These are phyloP conservation scores for Dascillus cervinus DNA, from an alignment of 2,888 invertebrate genomes.

Conservation along the genomic window DNA sequence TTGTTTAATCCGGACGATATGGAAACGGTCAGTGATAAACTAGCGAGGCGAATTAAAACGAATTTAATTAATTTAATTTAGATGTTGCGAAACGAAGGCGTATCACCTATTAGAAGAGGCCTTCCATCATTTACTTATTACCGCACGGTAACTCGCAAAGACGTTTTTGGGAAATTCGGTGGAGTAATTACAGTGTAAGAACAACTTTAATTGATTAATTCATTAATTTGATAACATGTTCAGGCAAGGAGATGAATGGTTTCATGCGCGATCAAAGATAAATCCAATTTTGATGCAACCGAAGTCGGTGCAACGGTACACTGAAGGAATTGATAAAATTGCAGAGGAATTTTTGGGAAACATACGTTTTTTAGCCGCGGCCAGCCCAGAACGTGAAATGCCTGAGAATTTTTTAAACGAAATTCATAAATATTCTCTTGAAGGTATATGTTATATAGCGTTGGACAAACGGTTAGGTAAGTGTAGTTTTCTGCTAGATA, in stretches of 20 bases:
- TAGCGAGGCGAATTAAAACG: too few species aligned
- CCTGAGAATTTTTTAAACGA: slow-evolving; percentile 45
- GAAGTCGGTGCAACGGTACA: slow-evolving; percentile 29
- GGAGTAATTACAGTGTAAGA: slow-evolving; percentile 31
- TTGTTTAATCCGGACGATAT: slow-evolving; percentile 45
- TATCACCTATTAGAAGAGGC: slow-evolving; percentile 40
- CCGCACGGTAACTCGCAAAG: slow-evolving; percentile 34
- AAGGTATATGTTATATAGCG: slow-evolving; percentile 44
- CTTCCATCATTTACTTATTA: slow-evolving; percentile 38
- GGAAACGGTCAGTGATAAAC: slow-evolving; percentile 29
- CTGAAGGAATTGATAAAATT: slow-evolving; percentile 28
- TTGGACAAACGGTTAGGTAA: slow-evolving; percentile 34
- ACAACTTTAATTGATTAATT: too few species aligned
- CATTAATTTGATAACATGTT: too few species aligned
- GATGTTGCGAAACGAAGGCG: slow-evolving; percentile 43
- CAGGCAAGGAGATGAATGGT: slow-evolving; percentile 51
- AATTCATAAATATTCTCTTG: slow-evolving; percentile 56
- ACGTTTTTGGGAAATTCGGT: slow-evolving; percentile 33
- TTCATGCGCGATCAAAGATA: slow-evolving; percentile 44
- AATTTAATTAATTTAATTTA: too few species aligned
- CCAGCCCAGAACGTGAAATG: slow-evolving; percentile 23
- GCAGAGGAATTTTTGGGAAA: slow-evolving; percentile 27
- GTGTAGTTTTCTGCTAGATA: not conserved
- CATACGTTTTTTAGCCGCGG: slow-evolving; percentile 17
- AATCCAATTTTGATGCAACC: slow-evolving; percentile 51